Evolutionary conservation across 2,888 invertebrate species (phyloP).

Genomic region (Machimus atricapillus): DNA sequence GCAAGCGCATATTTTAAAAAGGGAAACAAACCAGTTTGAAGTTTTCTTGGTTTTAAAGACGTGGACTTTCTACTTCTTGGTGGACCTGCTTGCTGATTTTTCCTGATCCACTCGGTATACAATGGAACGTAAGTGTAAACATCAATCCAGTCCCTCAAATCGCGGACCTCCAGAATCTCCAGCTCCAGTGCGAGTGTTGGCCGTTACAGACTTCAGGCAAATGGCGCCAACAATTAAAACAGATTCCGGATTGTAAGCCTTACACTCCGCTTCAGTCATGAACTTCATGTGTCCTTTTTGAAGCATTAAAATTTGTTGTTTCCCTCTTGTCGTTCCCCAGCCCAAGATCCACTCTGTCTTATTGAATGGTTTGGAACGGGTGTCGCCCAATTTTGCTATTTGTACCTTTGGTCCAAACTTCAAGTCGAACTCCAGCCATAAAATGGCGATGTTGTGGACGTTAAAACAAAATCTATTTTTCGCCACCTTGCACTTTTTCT

Average conservation of each 20-base stretch:
- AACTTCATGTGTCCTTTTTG: not conserved
- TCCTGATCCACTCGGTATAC: not conserved
- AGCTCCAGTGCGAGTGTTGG: not conserved
- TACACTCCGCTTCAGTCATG: not conserved
- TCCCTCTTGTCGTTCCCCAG: not conserved
- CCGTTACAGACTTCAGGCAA: not conserved
- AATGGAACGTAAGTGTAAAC: not conserved
- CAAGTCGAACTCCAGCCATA: not conserved
- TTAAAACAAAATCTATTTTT: not conserved
- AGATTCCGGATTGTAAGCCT: not conserved
- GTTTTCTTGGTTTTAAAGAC: not conserved
- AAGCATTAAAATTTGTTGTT: not conserved
- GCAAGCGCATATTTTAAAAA: too few relatives aligned
- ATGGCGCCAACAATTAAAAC: not conserved
- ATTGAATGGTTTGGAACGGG: not conserved
- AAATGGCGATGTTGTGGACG: not conserved
- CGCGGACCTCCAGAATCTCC: not conserved
- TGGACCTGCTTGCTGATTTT: not conserved
- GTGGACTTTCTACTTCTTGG: not conserved
- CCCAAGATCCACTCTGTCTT: not conserved
- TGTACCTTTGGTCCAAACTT: not conserved
- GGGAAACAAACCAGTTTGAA: too few relatives aligned
- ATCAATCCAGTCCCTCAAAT: not conserved
- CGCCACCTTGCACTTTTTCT: not conserved
- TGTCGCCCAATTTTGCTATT: not conserved